Evolutionary conservation across 1,140 invertebrate species (phyloP).

Genomic region (Drosophila persimilis): DNA sequence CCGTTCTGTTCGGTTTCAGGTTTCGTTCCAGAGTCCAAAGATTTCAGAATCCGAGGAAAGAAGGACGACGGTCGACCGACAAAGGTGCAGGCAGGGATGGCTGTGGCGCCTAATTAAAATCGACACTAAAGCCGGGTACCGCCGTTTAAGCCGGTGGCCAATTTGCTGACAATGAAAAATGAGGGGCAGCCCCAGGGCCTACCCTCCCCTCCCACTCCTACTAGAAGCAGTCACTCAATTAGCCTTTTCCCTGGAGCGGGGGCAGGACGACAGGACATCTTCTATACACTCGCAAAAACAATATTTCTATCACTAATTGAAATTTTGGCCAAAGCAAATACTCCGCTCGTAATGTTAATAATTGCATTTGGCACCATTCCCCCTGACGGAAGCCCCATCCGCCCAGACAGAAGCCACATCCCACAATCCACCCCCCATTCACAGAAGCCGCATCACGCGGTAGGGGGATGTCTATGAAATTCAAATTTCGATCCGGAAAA

Average conservation of each 20-base stretch:
- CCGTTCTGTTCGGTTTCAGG: constrained; percentile 11
- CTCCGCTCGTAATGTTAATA: constrained; percentile 40
- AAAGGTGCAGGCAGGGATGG: background rate
- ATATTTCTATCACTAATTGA: constrained; percentile 42
- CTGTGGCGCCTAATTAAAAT: constrained; percentile 64
- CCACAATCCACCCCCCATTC: too few species aligned
- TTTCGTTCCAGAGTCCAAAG: constrained; percentile 13
- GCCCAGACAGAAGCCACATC: too few species aligned
- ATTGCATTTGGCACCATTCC: constrained; percentile 36
- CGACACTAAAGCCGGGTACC: constrained; percentile 60
- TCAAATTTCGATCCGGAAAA: constrained; percentile 48
- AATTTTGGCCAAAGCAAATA: constrained; percentile 51
- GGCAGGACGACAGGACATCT: too few species aligned
- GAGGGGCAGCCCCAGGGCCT: background rate
- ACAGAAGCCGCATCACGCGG: background rate
- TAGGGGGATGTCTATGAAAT: constrained; percentile 60
- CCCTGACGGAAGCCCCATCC: too few species aligned
- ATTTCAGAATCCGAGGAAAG: too few species aligned
- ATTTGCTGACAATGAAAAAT: constrained; percentile 64
- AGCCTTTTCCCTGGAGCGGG: too few species aligned
- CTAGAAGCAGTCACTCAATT: too few species aligned
- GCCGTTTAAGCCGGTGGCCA: constrained; percentile 57
- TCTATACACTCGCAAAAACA: background rate
- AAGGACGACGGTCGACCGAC: too few species aligned
- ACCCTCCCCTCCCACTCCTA: too few species aligned